A percentile compares a stretch with the other conserved stretches of the same genome.
These are phyloP conservation scores for Python bivittatus DNA, from an alignment of 2,113 vertebrate genomes.

Conservation along the genomic window DNA sequence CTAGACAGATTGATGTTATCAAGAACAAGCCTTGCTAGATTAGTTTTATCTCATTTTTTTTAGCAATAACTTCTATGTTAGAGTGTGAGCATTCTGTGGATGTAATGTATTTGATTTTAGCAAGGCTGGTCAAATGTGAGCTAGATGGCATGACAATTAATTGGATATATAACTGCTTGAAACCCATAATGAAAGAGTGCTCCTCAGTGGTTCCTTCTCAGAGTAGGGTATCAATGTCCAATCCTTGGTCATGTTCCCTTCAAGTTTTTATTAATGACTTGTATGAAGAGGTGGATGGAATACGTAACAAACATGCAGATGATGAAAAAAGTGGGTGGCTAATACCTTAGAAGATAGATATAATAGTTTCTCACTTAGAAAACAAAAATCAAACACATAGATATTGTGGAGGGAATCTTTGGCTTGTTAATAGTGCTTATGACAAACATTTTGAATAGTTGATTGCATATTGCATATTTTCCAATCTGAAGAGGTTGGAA, in stretches of 20 bases:
- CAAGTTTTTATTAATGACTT: no score
- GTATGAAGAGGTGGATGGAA: no score
- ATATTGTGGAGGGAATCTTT: neutral
- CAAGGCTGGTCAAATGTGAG: no score
- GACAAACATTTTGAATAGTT: neutral
- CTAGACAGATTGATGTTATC: no score
- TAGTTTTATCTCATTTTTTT: neutral
- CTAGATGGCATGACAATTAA: no score
- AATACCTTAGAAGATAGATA: neutral
- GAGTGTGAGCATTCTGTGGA: neutral
- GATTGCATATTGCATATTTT: neutral
- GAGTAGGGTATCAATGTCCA: no score
- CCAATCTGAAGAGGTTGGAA: neutral
- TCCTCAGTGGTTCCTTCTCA: no score
- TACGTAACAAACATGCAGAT: no score
- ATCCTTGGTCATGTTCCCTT: no score
- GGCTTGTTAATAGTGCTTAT: neutral
- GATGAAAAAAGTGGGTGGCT: neutral
- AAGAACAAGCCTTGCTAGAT: neutral
- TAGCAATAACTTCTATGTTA: neutral
- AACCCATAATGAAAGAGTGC: no score
- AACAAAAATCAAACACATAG: neutral
- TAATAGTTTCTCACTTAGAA: neutral
- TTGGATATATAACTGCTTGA: no score
- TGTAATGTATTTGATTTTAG: no score